Evolutionary conservation across 2,113 vertebrate species (phyloP).

Genomic region (Oncorhynchus gorbuscha): DNA sequence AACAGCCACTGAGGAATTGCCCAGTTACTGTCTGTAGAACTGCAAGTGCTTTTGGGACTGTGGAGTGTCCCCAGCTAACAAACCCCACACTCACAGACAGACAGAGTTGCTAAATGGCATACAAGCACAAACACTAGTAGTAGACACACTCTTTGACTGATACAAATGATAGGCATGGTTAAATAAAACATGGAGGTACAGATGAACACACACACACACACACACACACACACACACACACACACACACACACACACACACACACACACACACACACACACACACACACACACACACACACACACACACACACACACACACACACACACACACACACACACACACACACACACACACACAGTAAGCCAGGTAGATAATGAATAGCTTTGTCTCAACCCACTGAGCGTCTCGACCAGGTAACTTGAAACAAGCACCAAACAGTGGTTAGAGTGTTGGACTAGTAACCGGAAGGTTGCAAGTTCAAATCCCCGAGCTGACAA

Average conservation of each 20-base stretch:
- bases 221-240: not conserved
- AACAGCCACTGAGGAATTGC: slow-evolving; percentile 73
- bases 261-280: not conserved
- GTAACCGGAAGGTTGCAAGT: too few relatives aligned
- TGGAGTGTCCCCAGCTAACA: slow-evolving; percentile 51
- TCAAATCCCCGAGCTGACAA: too few relatives aligned
- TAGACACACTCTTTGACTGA: slow-evolving; percentile 39
- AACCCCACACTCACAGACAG: not conserved
- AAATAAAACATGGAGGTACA: slow-evolving; percentile 14
- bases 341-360: not conserved
- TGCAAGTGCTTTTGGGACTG: slow-evolving; percentile 55
- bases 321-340: too few relatives aligned
- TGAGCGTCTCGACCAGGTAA: slow-evolving; percentile 37
- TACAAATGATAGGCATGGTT: slow-evolving; percentile 3
- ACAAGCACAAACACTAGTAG: not conserved
- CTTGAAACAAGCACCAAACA: slow-evolving; percentile 53
- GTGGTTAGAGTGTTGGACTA: too few relatives aligned
- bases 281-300: not conserved
- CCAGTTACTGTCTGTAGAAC: slow-evolving; percentile 64
- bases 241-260: too few relatives aligned
- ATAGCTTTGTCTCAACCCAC: slow-evolving; percentile 50
- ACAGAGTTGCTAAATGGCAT: slow-evolving; percentile 40
- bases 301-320: not conserved
- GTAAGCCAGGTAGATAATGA: slow-evolving; percentile 55
- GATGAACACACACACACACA: not conserved